These are phyloP conservation scores for Emydura subglobosa DNA, from an alignment of 2,113 vertebrate species.

Conservation along the genomic window DNA sequence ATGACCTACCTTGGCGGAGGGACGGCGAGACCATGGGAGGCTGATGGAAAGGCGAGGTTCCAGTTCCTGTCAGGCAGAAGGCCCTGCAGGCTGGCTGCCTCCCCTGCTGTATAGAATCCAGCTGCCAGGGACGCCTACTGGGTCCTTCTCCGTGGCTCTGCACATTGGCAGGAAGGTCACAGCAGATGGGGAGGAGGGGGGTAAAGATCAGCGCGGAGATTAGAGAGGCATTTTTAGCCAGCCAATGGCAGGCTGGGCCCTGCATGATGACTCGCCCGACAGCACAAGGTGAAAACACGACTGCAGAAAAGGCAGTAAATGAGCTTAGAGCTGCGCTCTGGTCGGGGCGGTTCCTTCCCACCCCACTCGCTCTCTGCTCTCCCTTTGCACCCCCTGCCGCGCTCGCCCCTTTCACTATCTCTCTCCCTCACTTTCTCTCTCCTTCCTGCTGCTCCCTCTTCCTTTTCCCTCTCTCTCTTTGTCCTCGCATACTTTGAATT, in stretches of 20 bases:
- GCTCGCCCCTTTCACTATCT: rapidly evolving
- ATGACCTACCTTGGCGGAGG: neutral
- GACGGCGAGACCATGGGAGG: neutral
- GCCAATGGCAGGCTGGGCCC: conserved; percentile 72
- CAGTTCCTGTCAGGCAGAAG: neutral
- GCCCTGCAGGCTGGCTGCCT: neutral
- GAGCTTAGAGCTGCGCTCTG: neutral
- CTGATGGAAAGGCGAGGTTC: neutral
- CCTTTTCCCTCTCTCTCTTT: rapidly evolving
- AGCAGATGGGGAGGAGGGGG: conserved; percentile 73
- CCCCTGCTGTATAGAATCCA: neutral
- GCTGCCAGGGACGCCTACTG: neutral
- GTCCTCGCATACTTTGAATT: neutral
- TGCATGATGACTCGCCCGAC: conserved; percentile 42
- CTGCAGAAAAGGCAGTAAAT: neutral
- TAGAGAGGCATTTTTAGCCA: conserved; percentile 79
- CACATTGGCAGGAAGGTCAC: conserved; percentile 52
- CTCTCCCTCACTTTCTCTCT: neutral
- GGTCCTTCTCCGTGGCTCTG: conserved; percentile 13
- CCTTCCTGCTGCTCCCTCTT: neutral
- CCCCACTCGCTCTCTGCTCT: too few species aligned
- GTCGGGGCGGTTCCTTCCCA: neutral
- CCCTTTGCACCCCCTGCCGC: neutral
- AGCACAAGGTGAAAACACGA: conserved; percentile 69
- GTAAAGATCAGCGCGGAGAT: conserved; percentile 76